Percentiles rank a stretch among this genome's conserved stretches.
Evolutionary conservation across 2,113 vertebrate species (phyloP).

Genomic region (Scartelaos histophorus): DNA sequence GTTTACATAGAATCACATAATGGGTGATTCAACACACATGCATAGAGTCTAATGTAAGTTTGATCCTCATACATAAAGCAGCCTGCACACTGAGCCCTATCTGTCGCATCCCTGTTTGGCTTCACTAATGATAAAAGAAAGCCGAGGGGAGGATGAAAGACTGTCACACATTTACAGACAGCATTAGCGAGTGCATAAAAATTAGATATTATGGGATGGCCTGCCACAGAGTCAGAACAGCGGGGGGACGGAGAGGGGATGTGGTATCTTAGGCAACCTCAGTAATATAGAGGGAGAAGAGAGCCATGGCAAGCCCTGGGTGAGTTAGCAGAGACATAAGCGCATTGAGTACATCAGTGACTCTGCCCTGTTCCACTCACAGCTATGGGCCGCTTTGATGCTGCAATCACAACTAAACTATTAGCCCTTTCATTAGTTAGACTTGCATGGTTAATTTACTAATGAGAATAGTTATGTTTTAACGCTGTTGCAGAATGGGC

Average conservation of each 20-base stretch:
- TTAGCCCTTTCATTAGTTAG: conserved; percentile 1
- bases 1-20: neutral
- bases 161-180: conserved; percentile 52
- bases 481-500: neutral
- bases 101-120: conserved; percentile 5
- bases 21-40: no score
- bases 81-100: conserved; percentile 21
- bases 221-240: conserved; percentile 61
- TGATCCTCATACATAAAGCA: neutral
- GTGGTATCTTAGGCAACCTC: conserved; percentile 53
- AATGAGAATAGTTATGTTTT: neutral
- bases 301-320: conserved; percentile 36
- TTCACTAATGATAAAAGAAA: conserved; percentile 47
- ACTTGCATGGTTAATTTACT: neutral
- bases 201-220: conserved; percentile 60
- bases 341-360: neutral
- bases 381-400: neutral
- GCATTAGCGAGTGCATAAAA: conserved; percentile 64
- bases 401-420: neutral
- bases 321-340: conserved; percentile 25
- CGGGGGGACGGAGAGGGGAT: conserved; percentile 53
- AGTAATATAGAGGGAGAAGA: conserved; percentile 31
- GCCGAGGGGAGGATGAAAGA: conserved; percentile 58
- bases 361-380: neutral
- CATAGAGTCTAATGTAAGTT: neutral